Base-by-base conservation (phyloP, 2,797 vertebrate species). In the Anolis apletophallus region DNA sequence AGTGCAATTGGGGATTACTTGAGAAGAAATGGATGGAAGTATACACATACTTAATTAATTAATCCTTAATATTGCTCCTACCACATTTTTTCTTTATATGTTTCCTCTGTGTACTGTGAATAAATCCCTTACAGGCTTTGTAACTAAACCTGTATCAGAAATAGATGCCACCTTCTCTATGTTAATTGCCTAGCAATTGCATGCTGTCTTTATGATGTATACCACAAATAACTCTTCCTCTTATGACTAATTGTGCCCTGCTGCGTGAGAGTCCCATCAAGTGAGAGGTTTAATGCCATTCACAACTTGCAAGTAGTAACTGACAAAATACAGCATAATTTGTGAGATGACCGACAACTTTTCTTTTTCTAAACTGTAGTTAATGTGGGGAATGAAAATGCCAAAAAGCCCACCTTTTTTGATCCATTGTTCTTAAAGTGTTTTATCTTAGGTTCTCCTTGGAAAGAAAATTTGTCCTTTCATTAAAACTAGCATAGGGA, bases 401-500 rank as follows among this genome's bases (percentile, higher is more conserved):
- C 32, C 46, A 85, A 55, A 54, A 40, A 54, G 9, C 1, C 34
- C 69, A 2, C 14, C 5, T 21, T 75, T 84, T 77, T 77, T 14
- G 3, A 55, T 10, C 13, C 21, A 40, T 85, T 12, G 13, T 76
- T 78, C 16, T 69, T 40, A 78, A 75, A 34, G 16, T 76, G 32
- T 57, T 23, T 77, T 85, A 75, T n/a, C 75, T 78, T 52, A 85
- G 61, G 61, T 54, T 54, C 29, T 52, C 50, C 50, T 19, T 69
- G 74, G 74, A 85, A 21, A 32, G 73, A 84, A 84, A 52, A 1
- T 5, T 23, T 75, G 3, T 73, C 40, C 19, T 84, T 84, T 84
- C 57, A 64, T 85, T 85, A 68, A 77, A 40, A 77, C n/a, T 77
- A 57, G 55, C 78, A 36, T 78, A 78, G 52, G n/a, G 26, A 55